Base-by-base conservation (phyloP, 2,888 invertebrate species). In the Eulithis prunata region DNA sequence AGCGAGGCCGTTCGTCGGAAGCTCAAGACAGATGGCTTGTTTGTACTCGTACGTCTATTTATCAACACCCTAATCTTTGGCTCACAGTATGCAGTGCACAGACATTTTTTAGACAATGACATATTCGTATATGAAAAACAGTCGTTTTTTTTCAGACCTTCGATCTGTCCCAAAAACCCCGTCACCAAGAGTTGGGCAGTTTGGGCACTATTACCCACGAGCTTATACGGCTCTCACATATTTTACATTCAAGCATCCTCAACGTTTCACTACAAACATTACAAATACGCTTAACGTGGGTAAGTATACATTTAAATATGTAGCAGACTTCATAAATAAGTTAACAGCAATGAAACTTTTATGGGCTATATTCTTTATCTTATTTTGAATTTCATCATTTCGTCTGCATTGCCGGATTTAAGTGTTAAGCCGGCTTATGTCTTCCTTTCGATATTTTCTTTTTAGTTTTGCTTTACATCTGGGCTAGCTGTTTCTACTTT, bases 321-420 rank as follows among this genome's bases (percentile, higher is more conserved):
- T 83, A 87, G 86, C 82, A 82, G 80, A 83, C 82, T 87, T 88
- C 89, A 90, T 90, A 91, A 90, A 90, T 90, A 90, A 89, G 87
- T 89, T 90, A 90, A 87, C 85, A 89, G 90, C 88, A 85, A 88
- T 90, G 86, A 90, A 90, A 89, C 81, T 88, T 90, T 91, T 90
- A 90, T 86, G 86, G 88, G 84, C 86, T 79, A 87, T 90, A 90
- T 89, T 86, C 88, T 88, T 88, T 88, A 88, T 89, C 88, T 89
- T 87, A 86, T 88, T 89, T 88, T 87, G 90, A 90, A 91, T 90
- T 90, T 88, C 89, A 90, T 89, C 88, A 88, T 84, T 81, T 83
- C 82, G 83, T 84, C 84, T 86, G 82, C 82, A 82, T 80, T 77
- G 79, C 77, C 80, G 82, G 83, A 84, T 87, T 85, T 84, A 84